Evolutionary conservation across 1,140 invertebrate species (phyloP), one percentile per base, ranked within the genome.

Genomic region (Drosophila funebris): DNA sequence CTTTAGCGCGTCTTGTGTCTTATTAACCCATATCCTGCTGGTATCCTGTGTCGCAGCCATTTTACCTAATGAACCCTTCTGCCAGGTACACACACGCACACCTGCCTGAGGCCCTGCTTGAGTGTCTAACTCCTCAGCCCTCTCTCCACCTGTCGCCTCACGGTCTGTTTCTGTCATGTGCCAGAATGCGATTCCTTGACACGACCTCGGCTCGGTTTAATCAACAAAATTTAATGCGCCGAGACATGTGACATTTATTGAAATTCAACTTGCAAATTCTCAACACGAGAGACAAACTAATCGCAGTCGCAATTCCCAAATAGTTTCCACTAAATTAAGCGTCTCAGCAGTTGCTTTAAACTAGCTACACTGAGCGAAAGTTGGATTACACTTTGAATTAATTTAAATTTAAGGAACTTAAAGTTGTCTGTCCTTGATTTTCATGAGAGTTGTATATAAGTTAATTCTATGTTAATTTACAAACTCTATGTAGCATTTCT

Each of bases 241-340:
- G 29, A 46, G 72, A 81, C 77, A 85, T 84, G 81, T 77, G 81
- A 84, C 81, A 84, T 85, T 84, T 84, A 84, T 84, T 84, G 81
- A 84, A 84, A 85, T 48, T 85, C 74, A 56, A 85, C 69, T 44
- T 64, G 61, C 39, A 27, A 58, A 44, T 58, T 56, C 46, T 50
- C 13, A 56, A 22, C 18, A 52, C 31, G 9, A 31, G 73, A 63
- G 27, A 41, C 20, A 33, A 58, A 44, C 77, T 75, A 68, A 79
- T 67, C 56, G 56, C 62, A 73, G 82, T 74, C 69, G 1, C 9
- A 20, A 24, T 22, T 14, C 22, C 14, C 57, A 39, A 68, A 75
- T 56, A 46, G 16, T 13, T 24, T 13, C 37, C 44, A 27, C 29
- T 76, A 64, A 76, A 83, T 63, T 72, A 71, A 61, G 13, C 9